phyloP scores from a whole-genome alignment of 2,113 vertebrate genomes.

The Brachyhypopomus gauderio region DNA sequence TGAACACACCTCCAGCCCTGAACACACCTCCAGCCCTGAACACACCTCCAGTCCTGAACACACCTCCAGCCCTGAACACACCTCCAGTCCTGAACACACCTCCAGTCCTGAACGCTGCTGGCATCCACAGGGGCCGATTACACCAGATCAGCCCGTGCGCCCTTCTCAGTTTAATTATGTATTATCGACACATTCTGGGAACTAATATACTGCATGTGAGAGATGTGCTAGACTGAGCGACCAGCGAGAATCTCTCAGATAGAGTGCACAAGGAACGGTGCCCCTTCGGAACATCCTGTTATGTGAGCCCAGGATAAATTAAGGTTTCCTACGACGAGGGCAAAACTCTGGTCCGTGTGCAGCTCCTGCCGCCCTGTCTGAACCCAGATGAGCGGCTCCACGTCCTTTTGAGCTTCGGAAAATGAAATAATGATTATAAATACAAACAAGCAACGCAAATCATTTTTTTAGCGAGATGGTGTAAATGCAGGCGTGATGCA shows the following conservation, averaged over 20 bases:
- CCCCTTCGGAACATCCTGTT: not conserved
- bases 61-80: too few species aligned
- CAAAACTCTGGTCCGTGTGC: not conserved
- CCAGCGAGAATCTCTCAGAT: not conserved
- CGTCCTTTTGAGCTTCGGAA: not conserved
- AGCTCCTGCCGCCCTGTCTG: not conserved
- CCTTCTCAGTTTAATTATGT: not conserved
- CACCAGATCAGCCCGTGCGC: not conserved
- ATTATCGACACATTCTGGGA: not conserved
- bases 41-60: not conserved
- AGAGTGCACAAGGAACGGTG: not conserved
- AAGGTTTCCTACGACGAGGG: not conserved
- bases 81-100: not conserved
- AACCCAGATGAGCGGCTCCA: not conserved
- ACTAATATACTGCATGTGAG: not conserved
- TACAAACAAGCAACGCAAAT: not conserved
- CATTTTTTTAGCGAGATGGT: not conserved
- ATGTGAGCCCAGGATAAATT: not conserved
- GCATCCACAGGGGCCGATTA: not conserved
- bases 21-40: not conserved
- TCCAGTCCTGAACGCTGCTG: too few species aligned
- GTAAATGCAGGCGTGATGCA: not conserved
- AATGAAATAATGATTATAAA: not conserved
- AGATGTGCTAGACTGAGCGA: slow-evolving; percentile 15
- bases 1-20: not conserved